These are phyloP conservation scores for Terrapene triunguis DNA, from an alignment of 2,113 vertebrate genomes.

Conservation along the genomic window DNA sequence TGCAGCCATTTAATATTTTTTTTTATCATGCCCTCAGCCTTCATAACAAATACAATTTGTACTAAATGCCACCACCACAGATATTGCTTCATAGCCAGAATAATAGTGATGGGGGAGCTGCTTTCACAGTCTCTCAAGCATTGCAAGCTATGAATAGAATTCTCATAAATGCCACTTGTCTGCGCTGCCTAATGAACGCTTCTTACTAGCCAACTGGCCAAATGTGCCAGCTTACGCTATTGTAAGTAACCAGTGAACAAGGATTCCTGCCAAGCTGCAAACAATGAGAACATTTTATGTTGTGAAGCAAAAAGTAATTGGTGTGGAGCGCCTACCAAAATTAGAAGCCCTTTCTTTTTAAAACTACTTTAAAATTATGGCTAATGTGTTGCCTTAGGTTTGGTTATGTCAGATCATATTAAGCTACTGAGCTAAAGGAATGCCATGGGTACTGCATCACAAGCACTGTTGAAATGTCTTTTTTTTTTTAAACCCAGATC, in stretches of 20 bases:
- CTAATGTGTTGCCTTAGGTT: neutral
- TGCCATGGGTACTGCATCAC: neutral
- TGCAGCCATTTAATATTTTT: neutral
- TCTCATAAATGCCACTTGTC: neutral
- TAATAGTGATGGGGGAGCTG: neutral
- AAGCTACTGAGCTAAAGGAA: neutral
- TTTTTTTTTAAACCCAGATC: neutral
- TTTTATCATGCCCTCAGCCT: neutral
- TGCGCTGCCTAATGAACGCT: neutral
- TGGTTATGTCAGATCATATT: neutral
- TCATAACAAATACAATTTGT: neutral
- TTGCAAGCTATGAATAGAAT: neutral
- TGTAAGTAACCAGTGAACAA: neutral
- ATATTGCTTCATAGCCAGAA: neutral
- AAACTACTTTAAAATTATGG: neutral
- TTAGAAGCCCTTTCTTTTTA: neutral
- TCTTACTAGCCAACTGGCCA: neutral
- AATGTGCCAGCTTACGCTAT: neutral
- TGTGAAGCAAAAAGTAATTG: neutral
- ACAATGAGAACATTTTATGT: neutral
- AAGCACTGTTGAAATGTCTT: rapidly evolving
- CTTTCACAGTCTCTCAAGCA: neutral
- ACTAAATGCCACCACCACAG: neutral
- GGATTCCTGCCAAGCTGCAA: conserved; percentile 3
- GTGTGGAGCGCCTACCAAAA: neutral